A percentile compares a stretch with the other conserved stretches of the same genome.
Conservation (phyloP, 1,140 invertebrate species). For the Dolichoris vasculosae region DNA sequence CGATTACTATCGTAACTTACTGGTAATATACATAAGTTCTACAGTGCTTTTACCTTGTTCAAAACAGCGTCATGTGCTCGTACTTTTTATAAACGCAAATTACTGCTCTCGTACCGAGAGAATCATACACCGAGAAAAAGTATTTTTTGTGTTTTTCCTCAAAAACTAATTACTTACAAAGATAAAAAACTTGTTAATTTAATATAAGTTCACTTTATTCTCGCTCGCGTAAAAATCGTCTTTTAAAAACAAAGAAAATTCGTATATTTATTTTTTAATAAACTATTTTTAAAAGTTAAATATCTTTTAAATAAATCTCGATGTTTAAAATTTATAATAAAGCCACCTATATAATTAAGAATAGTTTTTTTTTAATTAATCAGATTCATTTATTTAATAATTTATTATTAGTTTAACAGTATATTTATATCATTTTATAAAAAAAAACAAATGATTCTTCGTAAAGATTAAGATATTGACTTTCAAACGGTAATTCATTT, state of each 20-base stretch:
- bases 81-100: slow-evolving; percentile 25
- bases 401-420: too few relatives aligned
- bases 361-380: too few relatives aligned
- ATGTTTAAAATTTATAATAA: too few relatives aligned
- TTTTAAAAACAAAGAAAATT: too few relatives aligned
- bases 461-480: neutral
- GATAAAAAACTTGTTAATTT: neutral
- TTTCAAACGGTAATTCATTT: neutral
- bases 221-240: too few relatives aligned
- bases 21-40: slow-evolving; percentile 6
- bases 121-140: neutral
- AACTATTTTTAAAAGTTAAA: too few relatives aligned
- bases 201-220: neutral
- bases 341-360: too few relatives aligned
- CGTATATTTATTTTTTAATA: too few relatives aligned
- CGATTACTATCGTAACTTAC: slow-evolving; percentile 8
- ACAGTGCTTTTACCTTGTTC: slow-evolving; percentile 15
- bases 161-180: neutral
- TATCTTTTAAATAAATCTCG: too few relatives aligned
- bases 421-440: too few relatives aligned
- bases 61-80: neutral
- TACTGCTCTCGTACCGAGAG: neutral
- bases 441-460: neutral
- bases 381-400: too few relatives aligned
- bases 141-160: neutral